Percentiles rank a stretch among this genome's conserved stretches.
Evolutionary conservation across 2,888 invertebrate species (phyloP).

Genomic region (Tetramorium bicarinatum): DNA sequence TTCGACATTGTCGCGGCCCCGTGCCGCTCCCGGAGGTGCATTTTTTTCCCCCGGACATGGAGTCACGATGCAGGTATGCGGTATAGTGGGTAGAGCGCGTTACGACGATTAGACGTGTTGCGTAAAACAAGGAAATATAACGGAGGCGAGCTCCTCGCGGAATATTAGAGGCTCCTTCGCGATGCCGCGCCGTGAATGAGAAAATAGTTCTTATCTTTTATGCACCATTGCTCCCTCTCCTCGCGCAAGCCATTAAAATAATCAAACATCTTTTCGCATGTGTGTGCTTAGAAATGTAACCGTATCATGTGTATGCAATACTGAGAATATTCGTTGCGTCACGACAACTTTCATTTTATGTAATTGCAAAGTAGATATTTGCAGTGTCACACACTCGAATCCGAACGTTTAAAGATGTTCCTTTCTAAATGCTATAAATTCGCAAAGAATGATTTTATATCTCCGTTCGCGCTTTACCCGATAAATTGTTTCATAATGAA

Average conservation of each 20-base stretch:
- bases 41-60: background rate
- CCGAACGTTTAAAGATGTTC: background rate
- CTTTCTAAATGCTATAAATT: background rate
- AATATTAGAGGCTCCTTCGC: slow-evolving; percentile 15
- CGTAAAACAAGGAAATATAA: slow-evolving; percentile 49
- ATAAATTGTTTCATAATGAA: background rate
- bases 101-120: slow-evolving; percentile 41
- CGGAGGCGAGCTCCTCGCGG: background rate
- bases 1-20: slow-evolving; percentile 27
- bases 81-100: background rate
- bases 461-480: background rate
- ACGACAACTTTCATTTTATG: slow-evolving; percentile 21
- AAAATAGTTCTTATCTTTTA: slow-evolving; percentile 17
- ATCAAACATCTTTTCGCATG: slow-evolving; percentile 6
- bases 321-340: background rate
- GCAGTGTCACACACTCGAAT: background rate
- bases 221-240: background rate
- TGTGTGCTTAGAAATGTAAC: slow-evolving; percentile 18
- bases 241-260: slow-evolving; percentile 1
- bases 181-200: slow-evolving; percentile 35
- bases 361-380: slow-evolving; percentile 36
- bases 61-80: slow-evolving; percentile 38
- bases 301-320: background rate
- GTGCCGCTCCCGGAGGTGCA: slow-evolving; percentile 26
- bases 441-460: background rate